Base-by-base conservation (phyloP, 2,113 vertebrate genomes). In the Sphyrna mokarran region DNA sequence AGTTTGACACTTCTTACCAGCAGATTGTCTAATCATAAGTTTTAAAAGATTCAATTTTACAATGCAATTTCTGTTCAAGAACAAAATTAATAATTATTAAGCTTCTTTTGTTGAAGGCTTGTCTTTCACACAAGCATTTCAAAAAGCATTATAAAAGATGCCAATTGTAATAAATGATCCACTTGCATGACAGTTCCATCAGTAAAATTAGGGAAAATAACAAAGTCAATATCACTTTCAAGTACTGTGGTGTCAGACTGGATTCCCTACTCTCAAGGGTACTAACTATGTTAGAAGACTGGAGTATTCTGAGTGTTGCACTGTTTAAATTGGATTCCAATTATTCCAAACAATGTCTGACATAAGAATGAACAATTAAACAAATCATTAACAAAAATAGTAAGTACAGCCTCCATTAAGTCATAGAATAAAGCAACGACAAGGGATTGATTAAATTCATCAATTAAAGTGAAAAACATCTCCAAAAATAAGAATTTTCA, bases 131-230 rank as follows among this genome's bases (percentile, higher is more conserved):
- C 26, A 90, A n/a, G 18, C 58, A n/a, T 91, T 58, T n/a, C 89
- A 37, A 93, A 93, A 66, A 33, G 89, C 87, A 61, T 11, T 16
- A 63, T 61, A 61, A 90, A 90, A 63, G 16, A 61, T 61, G 58
- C 22, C 89, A 66, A 89, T 20, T n/a, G 33, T 37, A 93, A 93
- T 93, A 93, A 93, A 66, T 37, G 23, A 29, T 63, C 54, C 11
- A 63, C 54, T 63, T 90, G 14, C 33, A 37, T 66, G 61, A 66
- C 33, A 93, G 33, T 93, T 93, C 33, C 6, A 93, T 66, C 63
- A 20, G 61, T 66, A 66, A 37, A 93, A 93, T n/a, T 7, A 93
- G n/a, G 61, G 89, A 93, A 93, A 93, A 93, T 93, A 66, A 91
- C 33, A n/a, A 91, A 29, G 89, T 37, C 58, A 91, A 63, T 58